Evolutionary conservation across 2,797 vertebrate species (phyloP), one percentile per base, ranked within the genome.

Genomic region (Anguilla obscura): DNA sequence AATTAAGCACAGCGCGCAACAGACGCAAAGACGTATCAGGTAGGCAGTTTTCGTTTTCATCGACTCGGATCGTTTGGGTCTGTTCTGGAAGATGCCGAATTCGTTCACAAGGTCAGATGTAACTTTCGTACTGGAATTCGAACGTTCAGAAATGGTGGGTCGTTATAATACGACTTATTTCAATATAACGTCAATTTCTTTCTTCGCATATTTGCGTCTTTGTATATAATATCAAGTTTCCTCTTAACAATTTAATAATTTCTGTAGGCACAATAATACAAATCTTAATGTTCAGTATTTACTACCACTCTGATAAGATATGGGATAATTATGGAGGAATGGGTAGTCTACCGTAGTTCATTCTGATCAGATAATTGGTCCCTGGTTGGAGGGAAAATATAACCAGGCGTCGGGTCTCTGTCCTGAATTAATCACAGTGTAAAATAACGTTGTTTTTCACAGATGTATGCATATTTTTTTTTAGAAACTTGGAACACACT

Each of bases 51-150:
- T 84, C 30, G 83, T 84, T 84, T 54, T 33, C 50, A 30, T 56
- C 24, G 30, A 66, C 16, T 85, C 12, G 18, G 56, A 45, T 85
- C 58, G 24, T 33, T 40, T 69, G 85, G 14, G 27, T 69, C 84
- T 71, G 58, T 87, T 58, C 27, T 84, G 33, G 74, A 84, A 30
- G 80, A 58, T 66, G 21, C 69, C 27, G 45, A 54, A 69, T 84
- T 84, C 56, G 27, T 30, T 36, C 60, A 69, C 87, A 87, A 87
- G 80, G 87, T 87, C 87, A 87, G 40, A 84, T 83, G 58, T 24
- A 45, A 69, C 60, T 82, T 82, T 82, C 40, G 79, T 82, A 7
- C 79, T 48, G 56, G 79, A 83, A 87, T 83, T 69, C 58, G 45
- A 83, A 87, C 56, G 48, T 87, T 87, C 80, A 83, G 40, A 58